phyloP scores from a whole-genome alignment of 1,140 invertebrate species.

The Apis cerana region DNA sequence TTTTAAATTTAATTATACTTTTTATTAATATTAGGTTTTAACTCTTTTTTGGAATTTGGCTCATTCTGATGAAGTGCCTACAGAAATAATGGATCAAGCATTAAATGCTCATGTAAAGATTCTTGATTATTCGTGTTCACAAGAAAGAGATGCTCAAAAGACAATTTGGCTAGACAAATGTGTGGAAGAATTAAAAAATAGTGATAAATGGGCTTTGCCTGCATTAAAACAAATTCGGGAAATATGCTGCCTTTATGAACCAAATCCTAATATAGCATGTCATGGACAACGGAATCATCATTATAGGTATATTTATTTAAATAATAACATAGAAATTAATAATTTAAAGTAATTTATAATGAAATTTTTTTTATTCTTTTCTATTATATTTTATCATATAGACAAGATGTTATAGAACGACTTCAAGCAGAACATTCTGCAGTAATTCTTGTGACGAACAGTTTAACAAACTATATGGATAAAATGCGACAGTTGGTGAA shows the following conservation, averaged over 20 bases:
- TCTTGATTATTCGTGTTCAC: slow-evolving; percentile 97
- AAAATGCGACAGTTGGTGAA: slow-evolving; percentile 88
- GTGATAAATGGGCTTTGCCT: slow-evolving; percentile 95
- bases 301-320: slow-evolving; percentile 82
- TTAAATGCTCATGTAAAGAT: slow-evolving; percentile 98
- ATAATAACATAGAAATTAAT: background rate
- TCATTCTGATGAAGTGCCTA: slow-evolving; percentile 97
- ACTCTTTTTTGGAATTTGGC: slow-evolving; percentile 98
- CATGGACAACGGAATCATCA: slow-evolving; percentile 85
- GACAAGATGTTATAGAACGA: slow-evolving; percentile 93
- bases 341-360: background rate
- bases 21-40: slow-evolving; percentile 86
- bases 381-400: slow-evolving; percentile 66
- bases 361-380: background rate
- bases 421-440: slow-evolving; percentile 95
- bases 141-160: slow-evolving; percentile 97
- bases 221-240: slow-evolving; percentile 97
- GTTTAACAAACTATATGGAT: slow-evolving; percentile 95
- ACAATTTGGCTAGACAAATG: slow-evolving; percentile 97
- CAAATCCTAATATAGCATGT: slow-evolving; percentile 85
- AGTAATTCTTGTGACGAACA: slow-evolving; percentile 96
- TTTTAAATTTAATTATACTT: slow-evolving; percentile 15
- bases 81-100: slow-evolving; percentile 99
- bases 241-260: slow-evolving; percentile 97
- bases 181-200: slow-evolving; percentile 95